Evolutionary conservation across 2,113 vertebrate species (phyloP).

Genomic region (Mesitornis unicolor): DNA sequence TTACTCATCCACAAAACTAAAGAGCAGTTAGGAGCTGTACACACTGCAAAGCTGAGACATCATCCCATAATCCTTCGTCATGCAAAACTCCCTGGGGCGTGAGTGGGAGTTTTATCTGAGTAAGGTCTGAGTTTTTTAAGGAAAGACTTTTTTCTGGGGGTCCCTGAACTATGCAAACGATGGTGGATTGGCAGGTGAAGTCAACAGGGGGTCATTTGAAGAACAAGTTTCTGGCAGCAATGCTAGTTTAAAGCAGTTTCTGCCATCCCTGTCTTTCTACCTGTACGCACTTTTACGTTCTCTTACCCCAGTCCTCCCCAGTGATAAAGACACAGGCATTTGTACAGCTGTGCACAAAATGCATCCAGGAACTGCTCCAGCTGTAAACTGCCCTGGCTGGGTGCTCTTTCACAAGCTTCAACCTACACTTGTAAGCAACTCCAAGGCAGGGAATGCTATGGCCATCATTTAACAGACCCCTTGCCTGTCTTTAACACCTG

Average conservation of each 20-base stretch:
- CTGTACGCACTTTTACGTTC: not conserved
- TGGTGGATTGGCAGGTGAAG: not conserved
- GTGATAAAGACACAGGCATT: not conserved
- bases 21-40: not conserved
- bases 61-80: conserved; percentile 23
- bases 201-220: not conserved
- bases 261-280: not conserved
- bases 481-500: not conserved
- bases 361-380: not conserved
- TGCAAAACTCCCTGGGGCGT: conserved; percentile 42
- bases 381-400: not conserved
- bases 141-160: conserved; percentile 34
- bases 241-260: not conserved
- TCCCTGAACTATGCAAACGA: conserved; percentile 11
- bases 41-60: not conserved
- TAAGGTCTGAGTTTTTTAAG: conserved; percentile 17
- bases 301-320: not conserved
- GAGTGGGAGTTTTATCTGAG: conserved; percentile 53
- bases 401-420: not conserved
- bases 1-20: conserved; percentile 2
- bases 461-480: not conserved
- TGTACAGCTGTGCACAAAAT: not conserved
- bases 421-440: not conserved
- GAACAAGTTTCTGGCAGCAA: not conserved
- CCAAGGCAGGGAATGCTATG: not conserved